Base-by-base conservation (phyloP, 2,888 invertebrate genomes). In the Chrysotoxum bicinctum region DNA sequence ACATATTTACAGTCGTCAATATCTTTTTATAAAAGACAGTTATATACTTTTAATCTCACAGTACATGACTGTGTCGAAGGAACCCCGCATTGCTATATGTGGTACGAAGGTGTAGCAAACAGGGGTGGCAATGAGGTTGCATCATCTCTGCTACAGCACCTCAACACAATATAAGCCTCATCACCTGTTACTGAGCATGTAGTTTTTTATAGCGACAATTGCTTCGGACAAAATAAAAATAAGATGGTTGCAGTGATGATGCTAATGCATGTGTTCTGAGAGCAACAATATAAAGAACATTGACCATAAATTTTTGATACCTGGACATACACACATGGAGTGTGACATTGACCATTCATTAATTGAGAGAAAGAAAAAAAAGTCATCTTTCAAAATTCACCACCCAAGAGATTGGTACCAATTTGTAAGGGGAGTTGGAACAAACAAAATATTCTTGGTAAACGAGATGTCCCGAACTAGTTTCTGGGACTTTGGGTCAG, bases 201-300 rank as follows among this genome's bases (percentile, higher is more conserved):
- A 35, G 70, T 80, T 58, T 87, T 87, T 81, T 87, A 87, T 40
- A 86, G 87, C 52, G 86, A 87, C 73, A 78, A 66, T 37, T 87
- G 87, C 58, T 26, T 66, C n/a, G 82, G 77, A 30, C 85, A 87
- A 81, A 87, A 87, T 52, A 87, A 88, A 68, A 87, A 88, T 16
- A 56, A 72, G 52, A 76, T 84, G 54, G 77, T 86, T 37, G 72
- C 77, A 23, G 37, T 78, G n/a, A 88, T 87, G 87, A 87, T 87
- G 56, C 70, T 81, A 64, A 64, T 78, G 72, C 62, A 58, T 50
- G 60, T 40, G 62, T 48, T 60, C 52, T 26, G 9, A 2, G 8
- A 9, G 12, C 1, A 54, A 30, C 16, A 43, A 50, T 54, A 52
- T 87, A 35, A 77, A 80, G 43, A 48, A 76, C 30, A 87, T 87